phyloP scores from a whole-genome alignment of 2,797 vertebrate genomes.

The Lithobates sylvaticus region DNA sequence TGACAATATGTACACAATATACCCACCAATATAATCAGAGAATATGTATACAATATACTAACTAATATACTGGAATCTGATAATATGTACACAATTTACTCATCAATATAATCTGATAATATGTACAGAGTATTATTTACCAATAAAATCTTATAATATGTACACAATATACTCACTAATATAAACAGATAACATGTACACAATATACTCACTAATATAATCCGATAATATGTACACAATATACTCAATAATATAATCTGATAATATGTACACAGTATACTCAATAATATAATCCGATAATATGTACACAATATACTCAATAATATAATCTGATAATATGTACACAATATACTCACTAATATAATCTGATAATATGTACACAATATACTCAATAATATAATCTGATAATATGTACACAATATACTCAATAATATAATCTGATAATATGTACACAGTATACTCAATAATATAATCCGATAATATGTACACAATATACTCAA shows the following conservation, averaged over 20 bases:
- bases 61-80: neutral
- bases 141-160: neutral
- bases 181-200: neutral
- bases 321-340: neutral
- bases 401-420: neutral
- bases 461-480: neutral
- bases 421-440: neutral
- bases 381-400: neutral
- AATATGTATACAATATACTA: neutral
- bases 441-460: neutral
- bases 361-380: neutral
- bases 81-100: neutral
- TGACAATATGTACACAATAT: neutral
- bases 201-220: neutral
- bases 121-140: neutral
- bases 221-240: neutral
- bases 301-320: neutral
- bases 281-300: neutral
- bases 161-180: neutral
- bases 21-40: neutral
- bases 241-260: neutral
- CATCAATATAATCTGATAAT: neutral
- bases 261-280: conserved; percentile 20
- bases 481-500: neutral
- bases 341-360: neutral